Evolutionary conservation across 2,888 invertebrate species (phyloP).

Genomic region (Crematogaster levior): DNA sequence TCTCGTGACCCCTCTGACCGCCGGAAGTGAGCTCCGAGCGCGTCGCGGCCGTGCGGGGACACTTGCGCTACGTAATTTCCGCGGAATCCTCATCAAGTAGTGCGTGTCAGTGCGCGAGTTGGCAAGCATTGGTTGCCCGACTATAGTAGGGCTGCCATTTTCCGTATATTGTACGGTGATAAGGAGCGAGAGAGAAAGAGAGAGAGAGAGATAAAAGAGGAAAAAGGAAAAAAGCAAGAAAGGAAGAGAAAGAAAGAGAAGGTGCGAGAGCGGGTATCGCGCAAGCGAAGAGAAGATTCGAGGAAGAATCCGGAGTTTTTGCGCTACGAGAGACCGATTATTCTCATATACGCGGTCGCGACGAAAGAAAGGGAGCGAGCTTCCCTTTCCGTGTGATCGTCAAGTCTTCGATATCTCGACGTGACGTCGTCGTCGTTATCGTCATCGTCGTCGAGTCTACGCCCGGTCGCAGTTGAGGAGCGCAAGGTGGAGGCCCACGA

Average conservation of each 20-base stretch:
- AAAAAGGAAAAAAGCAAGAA: constrained; percentile 42
- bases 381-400: not conserved
- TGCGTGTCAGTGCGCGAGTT: constrained; percentile 74
- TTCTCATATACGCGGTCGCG: not conserved
- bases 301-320: constrained; percentile 52
- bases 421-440: not conserved
- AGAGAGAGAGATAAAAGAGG: not conserved
- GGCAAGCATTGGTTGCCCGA: constrained; percentile 75
- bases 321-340: constrained; percentile 38
- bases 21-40: constrained; percentile 23
- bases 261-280: constrained; percentile 4
- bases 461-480: constrained; percentile 33
- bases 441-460: constrained; percentile 16
- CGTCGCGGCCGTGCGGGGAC: constrained; percentile 25
- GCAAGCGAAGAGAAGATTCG: not conserved
- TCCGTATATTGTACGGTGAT: constrained; percentile 72
- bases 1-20: constrained; percentile 13
- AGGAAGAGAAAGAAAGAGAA: constrained; percentile 13
- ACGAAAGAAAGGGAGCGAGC: not conserved
- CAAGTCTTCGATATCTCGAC: not conserved
- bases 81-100: constrained; percentile 52
- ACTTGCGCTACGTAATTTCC: constrained; percentile 42
- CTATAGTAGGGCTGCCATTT: constrained; percentile 82
- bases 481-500: constrained; percentile 61
- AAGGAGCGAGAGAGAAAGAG: not conserved